phyloP scores from a whole-genome alignment of 2,888 invertebrate species.

The Seira ritae region DNA sequence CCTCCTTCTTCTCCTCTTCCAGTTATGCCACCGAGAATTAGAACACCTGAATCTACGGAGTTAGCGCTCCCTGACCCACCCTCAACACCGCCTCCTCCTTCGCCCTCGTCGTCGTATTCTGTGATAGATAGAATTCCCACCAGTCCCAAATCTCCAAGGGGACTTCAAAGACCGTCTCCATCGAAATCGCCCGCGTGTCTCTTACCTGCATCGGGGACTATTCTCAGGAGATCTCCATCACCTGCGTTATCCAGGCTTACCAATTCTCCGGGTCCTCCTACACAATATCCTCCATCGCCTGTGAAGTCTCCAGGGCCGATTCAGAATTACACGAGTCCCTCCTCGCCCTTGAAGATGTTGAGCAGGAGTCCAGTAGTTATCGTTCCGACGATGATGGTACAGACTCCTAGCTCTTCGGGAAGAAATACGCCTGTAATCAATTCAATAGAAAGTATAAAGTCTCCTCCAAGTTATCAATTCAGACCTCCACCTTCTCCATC shows the following conservation, averaged over 20 bases:
- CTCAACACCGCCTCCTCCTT: not conserved
- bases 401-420: not conserved
- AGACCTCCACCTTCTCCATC: slow-evolving; percentile 48
- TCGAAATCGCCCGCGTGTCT: slow-evolving; percentile 38
- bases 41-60: not conserved
- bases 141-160: slow-evolving; percentile 49
- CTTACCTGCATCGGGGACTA: slow-evolving; percentile 47
- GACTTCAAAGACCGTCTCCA: slow-evolving; percentile 39
- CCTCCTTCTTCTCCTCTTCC: not conserved
- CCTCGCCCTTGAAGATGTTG: slow-evolving; percentile 13
- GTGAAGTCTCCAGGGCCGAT: slow-evolving; percentile 29
- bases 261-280: slow-evolving; percentile 47
- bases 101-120: slow-evolving; percentile 2
- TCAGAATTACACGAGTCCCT: slow-evolving; percentile 19
- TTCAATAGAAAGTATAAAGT: slow-evolving; percentile 36
- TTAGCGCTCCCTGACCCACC: not conserved
- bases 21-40: not conserved
- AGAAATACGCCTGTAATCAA: no score
- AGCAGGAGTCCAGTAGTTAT: slow-evolving; percentile 32
- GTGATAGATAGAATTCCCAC: slow-evolving; percentile 25
- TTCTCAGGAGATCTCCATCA: slow-evolving; percentile 47
- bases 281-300: slow-evolving; percentile 20
- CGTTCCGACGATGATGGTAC: no score
- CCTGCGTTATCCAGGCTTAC: slow-evolving; percentile 31
- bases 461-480: slow-evolving; percentile 19